phyloP scores from a whole-genome alignment of 2,888 invertebrate genomes.

The Lacanobia wlatinum region DNA sequence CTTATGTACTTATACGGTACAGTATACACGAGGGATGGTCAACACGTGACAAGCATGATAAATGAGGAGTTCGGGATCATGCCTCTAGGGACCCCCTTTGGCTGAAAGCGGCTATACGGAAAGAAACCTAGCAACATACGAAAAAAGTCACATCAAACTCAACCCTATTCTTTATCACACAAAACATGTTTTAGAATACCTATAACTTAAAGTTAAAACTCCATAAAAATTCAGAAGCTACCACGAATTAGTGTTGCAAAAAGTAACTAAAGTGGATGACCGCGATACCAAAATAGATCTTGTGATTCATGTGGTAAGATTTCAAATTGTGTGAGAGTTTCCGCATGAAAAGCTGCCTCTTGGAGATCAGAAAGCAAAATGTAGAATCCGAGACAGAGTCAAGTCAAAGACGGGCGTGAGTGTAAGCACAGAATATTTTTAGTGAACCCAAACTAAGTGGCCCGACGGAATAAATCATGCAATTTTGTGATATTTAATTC shows the following conservation, averaged over 20 bases:
- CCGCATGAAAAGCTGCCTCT: constrained; percentile 67
- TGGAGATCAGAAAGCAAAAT: constrained; percentile 79
- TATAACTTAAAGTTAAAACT: constrained; percentile 69
- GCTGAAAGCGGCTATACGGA: constrained; percentile 76
- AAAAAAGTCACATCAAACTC: constrained; percentile 66
- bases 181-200: constrained; percentile 65
- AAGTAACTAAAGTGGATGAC: constrained; percentile 78
- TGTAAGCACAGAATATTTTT: constrained; percentile 83
- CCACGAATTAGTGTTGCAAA: constrained; percentile 86
- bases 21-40: constrained; percentile 89
- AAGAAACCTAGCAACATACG: constrained; percentile 79
- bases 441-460: constrained; percentile 73
- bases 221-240: constrained; percentile 82
- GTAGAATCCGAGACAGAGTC: constrained; percentile 83
- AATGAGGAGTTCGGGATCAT: constrained; percentile 89
- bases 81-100: constrained; percentile 87
- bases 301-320: constrained; percentile 68
- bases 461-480: constrained; percentile 74
- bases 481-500: constrained; percentile 62
- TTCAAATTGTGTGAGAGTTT: constrained; percentile 70
- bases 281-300: constrained; percentile 69
- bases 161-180: constrained; percentile 64
- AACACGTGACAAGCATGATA: constrained; percentile 90
- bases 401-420: constrained; percentile 80
- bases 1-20: constrained; percentile 79